Evolutionary conservation across 2,888 invertebrate species (phyloP).

Genomic region (Drosophila prostipennis): DNA sequence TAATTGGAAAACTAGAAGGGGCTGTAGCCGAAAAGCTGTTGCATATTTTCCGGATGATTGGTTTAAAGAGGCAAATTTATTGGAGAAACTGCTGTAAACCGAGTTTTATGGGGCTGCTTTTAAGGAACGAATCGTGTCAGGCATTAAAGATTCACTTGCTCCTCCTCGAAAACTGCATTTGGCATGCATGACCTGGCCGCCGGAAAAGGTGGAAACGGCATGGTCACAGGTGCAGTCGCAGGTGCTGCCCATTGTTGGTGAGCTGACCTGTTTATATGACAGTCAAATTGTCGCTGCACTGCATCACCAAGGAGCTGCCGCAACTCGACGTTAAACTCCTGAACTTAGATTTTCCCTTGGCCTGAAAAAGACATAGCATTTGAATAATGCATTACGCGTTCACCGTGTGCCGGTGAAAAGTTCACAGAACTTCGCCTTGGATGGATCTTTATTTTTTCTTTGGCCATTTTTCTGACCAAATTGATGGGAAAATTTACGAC

Average conservation of each 20-base stretch:
- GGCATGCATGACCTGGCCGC: neutral
- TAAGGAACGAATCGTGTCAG: too few relatives aligned
- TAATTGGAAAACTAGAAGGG: slow-evolving; percentile 21
- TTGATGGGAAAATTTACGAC: neutral
- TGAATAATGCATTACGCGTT: slow-evolving; percentile 5
- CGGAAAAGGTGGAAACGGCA: neutral
- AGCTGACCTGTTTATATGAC: slow-evolving; percentile 16
- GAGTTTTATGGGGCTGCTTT: too few relatives aligned
- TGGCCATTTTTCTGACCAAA: neutral
- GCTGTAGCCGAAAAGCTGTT: neutral
- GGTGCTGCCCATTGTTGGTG: neutral
- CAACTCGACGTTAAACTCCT: neutral
- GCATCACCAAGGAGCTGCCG: neutral
- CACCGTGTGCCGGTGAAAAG: neutral
- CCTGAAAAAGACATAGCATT: neutral
- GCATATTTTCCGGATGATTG: slow-evolving; percentile 1
- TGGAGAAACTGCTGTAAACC: neutral
- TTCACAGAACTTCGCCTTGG: neutral
- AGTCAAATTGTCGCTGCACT: neutral
- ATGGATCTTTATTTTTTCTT: neutral
- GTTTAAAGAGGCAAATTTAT: neutral
- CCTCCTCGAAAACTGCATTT: slow-evolving; percentile 1
- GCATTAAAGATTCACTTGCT: neutral
- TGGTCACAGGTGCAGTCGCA: neutral
- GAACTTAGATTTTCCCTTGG: neutral